Percentiles rank a stretch among this genome's conserved stretches.
phyloP scores from a whole-genome alignment of 2,888 invertebrate genomes.

The Noctua pronuba region DNA sequence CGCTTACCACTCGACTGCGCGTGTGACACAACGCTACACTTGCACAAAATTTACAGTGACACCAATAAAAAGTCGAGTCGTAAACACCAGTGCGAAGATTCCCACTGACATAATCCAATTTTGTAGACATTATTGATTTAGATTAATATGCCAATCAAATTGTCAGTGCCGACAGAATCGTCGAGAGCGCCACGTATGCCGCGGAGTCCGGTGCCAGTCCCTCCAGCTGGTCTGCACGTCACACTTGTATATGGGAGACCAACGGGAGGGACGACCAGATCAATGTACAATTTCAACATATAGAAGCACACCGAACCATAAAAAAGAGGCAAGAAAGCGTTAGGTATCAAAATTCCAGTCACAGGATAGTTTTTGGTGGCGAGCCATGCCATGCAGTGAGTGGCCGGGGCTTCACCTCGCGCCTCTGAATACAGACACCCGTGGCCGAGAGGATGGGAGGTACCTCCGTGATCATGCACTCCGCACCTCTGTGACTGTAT shows the following conservation, averaged over 20 bases:
- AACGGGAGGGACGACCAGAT: slow-evolving; percentile 50
- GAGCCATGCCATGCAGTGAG: slow-evolving; percentile 81
- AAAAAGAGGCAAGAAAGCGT: slow-evolving; percentile 86
- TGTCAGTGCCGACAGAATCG: slow-evolving; percentile 31
- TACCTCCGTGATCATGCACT: slow-evolving; percentile 74
- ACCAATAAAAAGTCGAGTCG: slow-evolving; percentile 39
- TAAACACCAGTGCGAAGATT: slow-evolving; percentile 44
- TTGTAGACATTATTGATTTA: slow-evolving; percentile 31
- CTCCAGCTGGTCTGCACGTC: slow-evolving; percentile 43
- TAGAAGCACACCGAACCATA: slow-evolving; percentile 89
- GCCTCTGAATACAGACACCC: slow-evolving; percentile 85
- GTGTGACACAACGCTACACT: slow-evolving; percentile 23
- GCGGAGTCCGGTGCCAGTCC: slow-evolving; percentile 44
- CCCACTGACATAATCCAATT: slow-evolving; percentile 39
- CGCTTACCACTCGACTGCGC: slow-evolving; percentile 36
- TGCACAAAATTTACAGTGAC: slow-evolving; percentile 47
- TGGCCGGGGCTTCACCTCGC: slow-evolving; percentile 56
- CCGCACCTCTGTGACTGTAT: slow-evolving; percentile 84
- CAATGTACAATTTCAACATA: slow-evolving; percentile 75
- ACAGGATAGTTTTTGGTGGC: slow-evolving; percentile 77
- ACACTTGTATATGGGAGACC: slow-evolving; percentile 31
- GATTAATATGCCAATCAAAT: slow-evolving; percentile 30
- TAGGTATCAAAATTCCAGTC: slow-evolving; percentile 89
- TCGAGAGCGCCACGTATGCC: slow-evolving; percentile 73
- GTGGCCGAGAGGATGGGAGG: slow-evolving; percentile 52